Evolutionary conservation across 2,113 vertebrate genomes (phyloP).

Genomic region (Tachysurus vachellii): DNA sequence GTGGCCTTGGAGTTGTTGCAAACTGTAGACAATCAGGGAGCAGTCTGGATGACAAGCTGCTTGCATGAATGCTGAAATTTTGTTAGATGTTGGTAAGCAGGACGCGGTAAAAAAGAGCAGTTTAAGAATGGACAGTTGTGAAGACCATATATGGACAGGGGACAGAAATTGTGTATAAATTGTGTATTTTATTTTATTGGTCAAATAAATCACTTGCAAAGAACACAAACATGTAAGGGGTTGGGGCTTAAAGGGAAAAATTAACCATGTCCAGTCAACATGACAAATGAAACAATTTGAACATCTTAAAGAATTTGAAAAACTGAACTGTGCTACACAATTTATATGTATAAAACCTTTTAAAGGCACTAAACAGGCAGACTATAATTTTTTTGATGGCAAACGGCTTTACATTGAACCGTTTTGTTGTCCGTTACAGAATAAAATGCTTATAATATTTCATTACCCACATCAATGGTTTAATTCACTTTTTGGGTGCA

Average conservation of each 20-base stretch:
- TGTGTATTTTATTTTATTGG: conserved; percentile 12
- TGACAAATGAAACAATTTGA: background rate
- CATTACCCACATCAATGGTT: background rate
- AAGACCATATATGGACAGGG: conserved; percentile 9
- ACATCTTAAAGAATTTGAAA: background rate
- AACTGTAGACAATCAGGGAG: conserved; percentile 17
- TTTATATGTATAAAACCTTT: background rate
- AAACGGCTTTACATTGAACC: background rate
- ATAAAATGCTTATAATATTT: background rate
- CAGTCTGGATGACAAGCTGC: conserved; percentile 20
- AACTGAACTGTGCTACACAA: background rate
- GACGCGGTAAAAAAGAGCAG: background rate
- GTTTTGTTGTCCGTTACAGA: background rate
- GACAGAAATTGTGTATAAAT: background rate
- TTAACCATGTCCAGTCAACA: too few species aligned
- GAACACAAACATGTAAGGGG: background rate
- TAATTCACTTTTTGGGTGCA: too few species aligned
- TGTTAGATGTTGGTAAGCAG: background rate
- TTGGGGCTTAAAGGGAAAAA: background rate
- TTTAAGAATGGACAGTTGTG: conserved; percentile 8
- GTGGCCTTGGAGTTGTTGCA: conserved; percentile 32
- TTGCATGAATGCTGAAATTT: conserved; percentile 14
- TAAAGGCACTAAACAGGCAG: background rate
- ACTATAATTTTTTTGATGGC: background rate
- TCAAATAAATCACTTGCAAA: conserved; percentile 18